These are phyloP conservation scores for Diarsia dahlii DNA, from an alignment of 2,888 invertebrate genomes.

Conservation along the genomic window DNA sequence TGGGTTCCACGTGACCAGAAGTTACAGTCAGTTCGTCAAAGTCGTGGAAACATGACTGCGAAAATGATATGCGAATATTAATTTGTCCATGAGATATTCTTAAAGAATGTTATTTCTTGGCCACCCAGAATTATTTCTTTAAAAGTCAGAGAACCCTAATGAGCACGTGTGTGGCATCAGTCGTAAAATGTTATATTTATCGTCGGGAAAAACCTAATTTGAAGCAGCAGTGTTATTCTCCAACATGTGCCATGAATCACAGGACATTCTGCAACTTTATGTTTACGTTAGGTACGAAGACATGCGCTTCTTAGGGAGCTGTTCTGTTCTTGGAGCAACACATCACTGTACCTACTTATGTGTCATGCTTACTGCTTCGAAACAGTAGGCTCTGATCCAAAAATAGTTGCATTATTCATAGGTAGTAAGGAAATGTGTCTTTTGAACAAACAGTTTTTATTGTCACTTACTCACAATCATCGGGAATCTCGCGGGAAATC, in stretches of 20 bases:
- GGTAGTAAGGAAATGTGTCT: not conserved
- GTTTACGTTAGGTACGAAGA: conserved; percentile 3
- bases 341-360: not conserved
- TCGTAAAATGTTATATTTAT: conserved; percentile 56
- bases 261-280: conserved; percentile 22
- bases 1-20: not conserved
- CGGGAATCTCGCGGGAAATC: conserved; percentile 21
- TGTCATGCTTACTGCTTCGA: conserved; percentile 13
- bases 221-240: conserved; percentile 33
- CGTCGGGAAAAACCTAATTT: conserved; percentile 53
- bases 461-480: conserved; percentile 10
- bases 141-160: conserved; percentile 47
- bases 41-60: not conserved
- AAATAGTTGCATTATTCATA: conserved; percentile 28
- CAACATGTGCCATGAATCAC: conserved; percentile 42
- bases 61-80: not conserved
- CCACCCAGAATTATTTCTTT: not conserved
- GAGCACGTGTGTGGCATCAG: conserved; percentile 31
- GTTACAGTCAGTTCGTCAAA: not conserved
- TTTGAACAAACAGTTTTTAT: conserved; percentile 9
- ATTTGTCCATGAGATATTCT: not conserved
- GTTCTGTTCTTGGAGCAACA: conserved; percentile 25
- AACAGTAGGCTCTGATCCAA: conserved; percentile 17
- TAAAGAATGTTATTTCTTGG: not conserved
- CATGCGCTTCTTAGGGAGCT: not conserved